A percentile compares a stretch with the other conserved stretches of the same genome.
phyloP scores from a whole-genome alignment of 2,113 vertebrate genomes.

The Nicator chloris region DNA sequence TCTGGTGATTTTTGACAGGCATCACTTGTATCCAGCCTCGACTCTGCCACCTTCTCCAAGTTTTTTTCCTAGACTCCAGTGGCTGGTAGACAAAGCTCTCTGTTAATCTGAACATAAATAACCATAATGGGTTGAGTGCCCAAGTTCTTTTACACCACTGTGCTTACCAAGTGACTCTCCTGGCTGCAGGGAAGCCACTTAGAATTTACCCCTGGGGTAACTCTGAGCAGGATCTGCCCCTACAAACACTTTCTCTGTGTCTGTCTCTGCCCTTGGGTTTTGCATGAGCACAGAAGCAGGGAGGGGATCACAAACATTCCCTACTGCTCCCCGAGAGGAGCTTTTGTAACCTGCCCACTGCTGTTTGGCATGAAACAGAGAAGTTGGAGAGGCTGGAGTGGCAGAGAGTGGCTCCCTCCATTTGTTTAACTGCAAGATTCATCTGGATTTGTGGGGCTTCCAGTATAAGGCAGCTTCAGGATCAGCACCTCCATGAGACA shows the following conservation, averaged over 20 bases:
- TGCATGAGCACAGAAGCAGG: background rate
- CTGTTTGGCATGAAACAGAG: background rate
- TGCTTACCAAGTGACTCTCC: background rate
- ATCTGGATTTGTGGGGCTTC: background rate
- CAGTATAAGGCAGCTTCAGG: background rate
- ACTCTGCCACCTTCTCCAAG: background rate
- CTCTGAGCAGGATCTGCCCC: background rate
- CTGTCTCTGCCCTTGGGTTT: background rate
- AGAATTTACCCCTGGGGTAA: background rate
- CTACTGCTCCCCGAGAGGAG: fast-evolving
- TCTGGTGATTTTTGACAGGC: background rate
- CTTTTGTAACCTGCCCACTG: background rate
- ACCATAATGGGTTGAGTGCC: fast-evolving
- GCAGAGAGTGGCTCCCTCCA: background rate
- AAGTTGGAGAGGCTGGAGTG: background rate
- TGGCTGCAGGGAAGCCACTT: background rate
- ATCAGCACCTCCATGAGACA: fast-evolving
- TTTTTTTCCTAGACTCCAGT: background rate
- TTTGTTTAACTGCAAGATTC: background rate
- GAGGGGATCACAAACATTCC: background rate
- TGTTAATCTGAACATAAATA: background rate
- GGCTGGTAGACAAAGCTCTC: background rate
- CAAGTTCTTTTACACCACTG: fast-evolving
- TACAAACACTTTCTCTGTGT: background rate
- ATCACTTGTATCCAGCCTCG: background rate